Base-by-base conservation (phyloP, 1,140 invertebrate species). In the Bombus terrestris region DNA sequence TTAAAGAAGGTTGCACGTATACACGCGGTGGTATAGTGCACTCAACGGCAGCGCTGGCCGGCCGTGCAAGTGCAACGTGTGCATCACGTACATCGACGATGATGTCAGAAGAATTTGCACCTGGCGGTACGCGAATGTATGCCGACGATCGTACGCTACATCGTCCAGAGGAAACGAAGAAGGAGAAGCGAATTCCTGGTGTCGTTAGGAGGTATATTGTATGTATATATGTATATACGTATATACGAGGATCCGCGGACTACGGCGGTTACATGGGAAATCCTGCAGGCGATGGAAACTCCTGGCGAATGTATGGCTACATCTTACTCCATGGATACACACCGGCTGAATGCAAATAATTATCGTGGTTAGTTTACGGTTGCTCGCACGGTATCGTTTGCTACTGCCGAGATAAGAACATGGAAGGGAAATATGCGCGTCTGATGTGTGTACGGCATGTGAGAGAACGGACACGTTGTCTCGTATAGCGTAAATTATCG, bases 31-130 rank as follows among this genome's bases (percentile, higher is more conserved):
- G 75, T 81, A 35, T 35, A 78, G 32, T 32, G 43, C 71, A 68
- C 69, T 12, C n/a, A 25, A 78, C 66, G 62, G 72, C 37, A n/a
- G 37, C 64, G 66, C 68, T 75, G 53, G 32, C 18, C 35, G 53
- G 53, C 37, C 59, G 74, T 68, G 64, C 86, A 90, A 90, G 81
- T 87, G 86, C 81, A 86, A 85, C 87, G 86, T 62, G 84, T 87
- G 86, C 69, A 87, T 88, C 89, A 72, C 76, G 86, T 90, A 90
- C 89, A 91, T 90, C 86, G 90, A 90, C 83, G 87, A 92, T 92
- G 92, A 93, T 92, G 92, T 91, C 92, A 91, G 91, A 92, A 91
- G 92, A 91, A 94, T 92, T 93, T 91, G 91, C 93, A 94, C 93
- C 93, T 93, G 92, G 86, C 88, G 90, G 86, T 87, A 89, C 87